Conservation (phyloP, 2,797 vertebrate species). For the Pseudotriccus pelzelni region DNA sequence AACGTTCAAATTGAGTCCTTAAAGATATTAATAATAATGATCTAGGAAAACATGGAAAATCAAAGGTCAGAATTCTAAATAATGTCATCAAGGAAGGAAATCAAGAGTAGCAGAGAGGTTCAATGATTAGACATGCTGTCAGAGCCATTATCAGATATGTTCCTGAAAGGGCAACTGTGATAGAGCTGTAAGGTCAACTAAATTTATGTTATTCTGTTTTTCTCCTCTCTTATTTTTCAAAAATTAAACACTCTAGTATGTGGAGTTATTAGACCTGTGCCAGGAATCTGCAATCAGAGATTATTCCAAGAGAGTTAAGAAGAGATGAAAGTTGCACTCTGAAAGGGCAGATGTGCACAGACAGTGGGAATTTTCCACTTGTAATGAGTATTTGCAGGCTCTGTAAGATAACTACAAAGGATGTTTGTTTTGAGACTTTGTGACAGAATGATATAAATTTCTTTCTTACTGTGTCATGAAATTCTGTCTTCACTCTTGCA, state of each 20-base stretch:
- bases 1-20: neutral
- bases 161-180: slow-evolving; percentile 11
- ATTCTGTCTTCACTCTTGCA: neutral
- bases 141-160: neutral
- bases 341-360: neutral
- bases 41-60: neutral
- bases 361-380: neutral
- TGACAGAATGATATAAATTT: neutral
- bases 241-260: neutral
- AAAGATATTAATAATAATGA: neutral
- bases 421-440: neutral
- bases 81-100: neutral
- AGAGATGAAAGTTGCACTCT: neutral
- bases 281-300: neutral
- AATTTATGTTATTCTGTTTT: neutral
- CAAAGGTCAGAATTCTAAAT: slow-evolving; percentile 31
- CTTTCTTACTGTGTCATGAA: neutral
- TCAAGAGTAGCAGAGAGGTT: neutral
- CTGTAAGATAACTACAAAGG: neutral
- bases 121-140: neutral
- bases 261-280: neutral
- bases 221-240: neutral
- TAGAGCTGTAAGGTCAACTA: neutral
- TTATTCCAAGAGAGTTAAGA: neutral
- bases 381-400: neutral